Conservation (phyloP, 1,140 invertebrate genomes). For the Drosophila ananassae region DNA sequence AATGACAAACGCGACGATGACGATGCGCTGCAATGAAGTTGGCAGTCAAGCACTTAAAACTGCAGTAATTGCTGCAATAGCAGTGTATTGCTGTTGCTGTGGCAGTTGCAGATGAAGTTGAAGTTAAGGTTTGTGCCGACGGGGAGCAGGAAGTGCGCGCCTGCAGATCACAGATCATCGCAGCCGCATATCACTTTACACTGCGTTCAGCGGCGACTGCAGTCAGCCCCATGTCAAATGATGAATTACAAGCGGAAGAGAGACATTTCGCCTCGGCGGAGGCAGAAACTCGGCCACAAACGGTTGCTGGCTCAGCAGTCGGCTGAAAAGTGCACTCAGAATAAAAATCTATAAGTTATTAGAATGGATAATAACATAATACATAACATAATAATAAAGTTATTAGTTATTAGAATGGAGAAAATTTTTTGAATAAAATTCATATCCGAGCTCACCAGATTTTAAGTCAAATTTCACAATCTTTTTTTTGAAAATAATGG, state of each 20-base stretch:
- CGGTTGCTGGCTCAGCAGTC: constrained; percentile 29
- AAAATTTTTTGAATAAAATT: too few relatives aligned
- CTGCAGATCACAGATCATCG: constrained; percentile 61
- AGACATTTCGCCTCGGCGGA: constrained; percentile 69
- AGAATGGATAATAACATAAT: too few relatives aligned
- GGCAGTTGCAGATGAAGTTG: constrained; percentile 20
- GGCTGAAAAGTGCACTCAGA: constrained; percentile 27
- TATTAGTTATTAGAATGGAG: too few relatives aligned
- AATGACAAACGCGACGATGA: constrained; percentile 81
- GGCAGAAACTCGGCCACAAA: constrained; percentile 36
- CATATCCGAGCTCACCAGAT: too few relatives aligned
- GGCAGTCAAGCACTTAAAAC: constrained; percentile 79
- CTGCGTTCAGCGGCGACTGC: constrained; percentile 41
- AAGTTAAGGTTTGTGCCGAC: constrained; percentile 12
- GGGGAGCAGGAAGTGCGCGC: constrained; percentile 70
- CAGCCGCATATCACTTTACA: constrained; percentile 64
- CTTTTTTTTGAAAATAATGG: too few relatives aligned
- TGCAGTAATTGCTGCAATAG: constrained; percentile 68
- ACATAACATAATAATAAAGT: too few relatives aligned
- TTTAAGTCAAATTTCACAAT: too few relatives aligned
- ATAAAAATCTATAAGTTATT: neutral
- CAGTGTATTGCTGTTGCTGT: constrained; percentile 1
- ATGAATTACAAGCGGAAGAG: constrained; percentile 84
- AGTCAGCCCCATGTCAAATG: constrained; percentile 75
- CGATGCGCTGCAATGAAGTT: constrained; percentile 77